Conservation (phyloP, 2,888 invertebrate genomes). For the Orthonevra nobilis region DNA sequence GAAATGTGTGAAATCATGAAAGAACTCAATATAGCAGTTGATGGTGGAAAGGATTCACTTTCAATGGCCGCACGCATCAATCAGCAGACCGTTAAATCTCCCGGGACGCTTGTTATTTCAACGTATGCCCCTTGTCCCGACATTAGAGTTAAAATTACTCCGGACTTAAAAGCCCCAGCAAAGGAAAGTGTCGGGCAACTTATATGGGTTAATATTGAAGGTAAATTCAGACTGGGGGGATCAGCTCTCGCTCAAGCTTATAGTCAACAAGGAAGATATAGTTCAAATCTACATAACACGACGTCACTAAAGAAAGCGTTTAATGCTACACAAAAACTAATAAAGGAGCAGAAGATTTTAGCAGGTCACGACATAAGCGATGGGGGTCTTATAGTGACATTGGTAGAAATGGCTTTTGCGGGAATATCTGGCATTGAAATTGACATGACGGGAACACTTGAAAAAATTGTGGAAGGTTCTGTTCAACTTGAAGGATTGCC, state of each 20-base stretch:
- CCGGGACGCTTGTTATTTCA: conserved; percentile 96
- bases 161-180: conserved; percentile 89
- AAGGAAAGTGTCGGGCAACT: conserved; percentile 84
- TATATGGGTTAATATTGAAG: conserved; percentile 90
- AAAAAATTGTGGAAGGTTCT: conserved; percentile 62
- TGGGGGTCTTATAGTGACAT: conserved; percentile 94
- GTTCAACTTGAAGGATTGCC: conserved; percentile 73
- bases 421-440: conserved; percentile 90
- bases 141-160: conserved; percentile 91
- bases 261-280: conserved; percentile 88
- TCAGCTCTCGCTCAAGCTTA: conserved; percentile 95
- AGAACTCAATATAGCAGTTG: conserved; percentile 91
- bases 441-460: conserved; percentile 82
- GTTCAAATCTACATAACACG: conserved; percentile 90
- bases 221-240: conserved; percentile 91
- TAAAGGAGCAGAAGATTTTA: conserved; percentile 82
- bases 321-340: conserved; percentile 90
- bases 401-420: conserved; percentile 97
- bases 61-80: conserved; percentile 97
- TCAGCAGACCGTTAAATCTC: conserved; percentile 86
- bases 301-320: conserved; percentile 88
- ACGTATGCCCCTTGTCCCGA: conserved; percentile 97
- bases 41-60: conserved; percentile 98
- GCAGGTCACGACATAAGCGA: conserved; percentile 98
- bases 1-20: conserved; percentile 94